Conservation (phyloP, 2,113 vertebrate genomes). For the Puma concolor region DNA sequence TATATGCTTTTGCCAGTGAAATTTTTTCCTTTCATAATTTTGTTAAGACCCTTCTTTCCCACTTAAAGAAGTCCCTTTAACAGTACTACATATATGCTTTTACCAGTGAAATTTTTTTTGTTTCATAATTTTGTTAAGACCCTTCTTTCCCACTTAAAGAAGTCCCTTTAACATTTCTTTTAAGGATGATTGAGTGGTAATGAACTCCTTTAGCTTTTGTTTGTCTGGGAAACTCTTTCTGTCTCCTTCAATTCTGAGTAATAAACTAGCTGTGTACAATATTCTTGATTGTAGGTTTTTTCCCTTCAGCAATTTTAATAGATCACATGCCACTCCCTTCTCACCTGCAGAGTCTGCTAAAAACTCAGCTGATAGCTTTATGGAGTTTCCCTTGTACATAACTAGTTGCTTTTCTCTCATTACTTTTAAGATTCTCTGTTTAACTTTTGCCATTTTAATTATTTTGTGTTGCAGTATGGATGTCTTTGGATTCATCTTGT, state of each 20-base stretch:
- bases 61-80: background rate
- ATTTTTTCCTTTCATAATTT: background rate
- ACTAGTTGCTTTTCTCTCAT: background rate
- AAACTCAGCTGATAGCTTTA: background rate
- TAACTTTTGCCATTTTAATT: background rate
- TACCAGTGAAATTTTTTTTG: background rate
- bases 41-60: background rate
- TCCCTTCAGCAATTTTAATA: background rate
- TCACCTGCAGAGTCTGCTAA: background rate
- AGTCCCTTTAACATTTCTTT: background rate
- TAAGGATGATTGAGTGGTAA: background rate
- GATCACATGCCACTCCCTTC: background rate
- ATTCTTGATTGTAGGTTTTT: background rate
- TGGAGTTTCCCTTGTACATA: background rate
- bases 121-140: background rate
- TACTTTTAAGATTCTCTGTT: background rate
- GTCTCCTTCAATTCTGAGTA: background rate
- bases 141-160: background rate
- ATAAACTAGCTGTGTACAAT: background rate
- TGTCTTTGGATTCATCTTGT: background rate
- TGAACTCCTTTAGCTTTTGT: background rate
- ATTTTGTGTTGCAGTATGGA: background rate
- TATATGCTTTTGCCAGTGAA: background rate
- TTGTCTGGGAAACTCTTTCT: background rate
- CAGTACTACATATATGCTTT: background rate